A percentile compares a stretch with the other conserved stretches of the same genome.
phyloP scores from a whole-genome alignment of 2,113 vertebrate species.

The Mus spicilegus region DNA sequence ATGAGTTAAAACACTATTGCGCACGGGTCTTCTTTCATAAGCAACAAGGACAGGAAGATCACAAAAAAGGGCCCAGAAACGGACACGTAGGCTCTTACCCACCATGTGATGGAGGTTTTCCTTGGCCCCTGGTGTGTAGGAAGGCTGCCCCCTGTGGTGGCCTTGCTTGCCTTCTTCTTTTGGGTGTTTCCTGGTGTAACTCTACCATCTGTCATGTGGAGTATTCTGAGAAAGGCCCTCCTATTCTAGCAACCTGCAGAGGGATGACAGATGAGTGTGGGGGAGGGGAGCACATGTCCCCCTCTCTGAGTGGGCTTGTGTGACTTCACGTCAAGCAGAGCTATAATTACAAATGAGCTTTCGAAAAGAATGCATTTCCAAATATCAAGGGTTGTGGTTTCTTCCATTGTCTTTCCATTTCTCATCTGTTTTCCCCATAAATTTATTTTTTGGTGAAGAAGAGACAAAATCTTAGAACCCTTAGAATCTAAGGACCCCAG shows the following conservation, averaged over 20 bases:
- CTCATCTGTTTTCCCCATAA: background rate
- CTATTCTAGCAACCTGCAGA: conserved; percentile 72
- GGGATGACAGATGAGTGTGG: conserved; percentile 74
- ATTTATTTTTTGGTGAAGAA: background rate
- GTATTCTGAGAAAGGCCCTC: conserved; percentile 65
- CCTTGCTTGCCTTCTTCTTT: background rate
- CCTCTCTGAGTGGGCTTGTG: conserved; percentile 61
- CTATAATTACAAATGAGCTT: background rate
- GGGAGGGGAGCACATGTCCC: conserved; percentile 58
- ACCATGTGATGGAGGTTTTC: accelerated
- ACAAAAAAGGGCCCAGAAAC: background rate
- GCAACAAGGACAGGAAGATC: background rate
- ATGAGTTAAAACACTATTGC: accelerated
- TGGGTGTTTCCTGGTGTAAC: conserved; percentile 48
- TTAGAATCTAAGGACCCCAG: background rate
- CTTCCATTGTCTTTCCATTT: background rate
- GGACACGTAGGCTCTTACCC: accelerated
- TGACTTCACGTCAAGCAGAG: conserved; percentile 7
- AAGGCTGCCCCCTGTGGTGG: background rate
- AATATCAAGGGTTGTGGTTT: background rate
- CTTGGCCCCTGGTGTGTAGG: background rate
- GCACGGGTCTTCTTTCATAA: background rate
- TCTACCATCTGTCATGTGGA: conserved; percentile 64
- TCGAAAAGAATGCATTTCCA: background rate
- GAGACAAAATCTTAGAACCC: background rate